Conservation (phyloP, 35 echinoderm and acorn worm species). For the Ophiothrix spiculata region DNA sequence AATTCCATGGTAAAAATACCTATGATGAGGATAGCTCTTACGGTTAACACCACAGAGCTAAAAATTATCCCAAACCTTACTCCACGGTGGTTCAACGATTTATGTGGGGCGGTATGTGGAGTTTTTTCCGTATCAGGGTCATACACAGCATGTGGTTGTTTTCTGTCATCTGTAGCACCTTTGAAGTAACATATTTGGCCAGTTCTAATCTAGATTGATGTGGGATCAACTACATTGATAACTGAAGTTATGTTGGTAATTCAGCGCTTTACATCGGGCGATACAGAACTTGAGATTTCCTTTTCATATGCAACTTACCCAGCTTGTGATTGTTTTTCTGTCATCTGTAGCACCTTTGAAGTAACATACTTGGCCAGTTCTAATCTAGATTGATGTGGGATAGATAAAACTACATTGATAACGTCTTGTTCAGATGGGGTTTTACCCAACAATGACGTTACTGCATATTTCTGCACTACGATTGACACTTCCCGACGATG, state of each 20-base stretch:
- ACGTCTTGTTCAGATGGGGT: constrained; percentile 78
- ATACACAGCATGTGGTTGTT: constrained; percentile 54
- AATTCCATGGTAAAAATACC: too few relatives aligned
- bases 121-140: not conserved
- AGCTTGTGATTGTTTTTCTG: constrained; percentile 39
- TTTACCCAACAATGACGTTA: constrained; percentile 58
- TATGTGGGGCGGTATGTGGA: too few relatives aligned
- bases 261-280: too few relatives aligned
- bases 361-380: constrained; percentile 77
- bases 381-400: constrained; percentile 37
- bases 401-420: constrained; percentile 59
- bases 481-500: constrained; percentile 74
- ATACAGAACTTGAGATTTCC: too few relatives aligned
- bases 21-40: too few relatives aligned
- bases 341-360: constrained; percentile 62
- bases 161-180: constrained; percentile 56
- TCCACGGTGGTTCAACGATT: too few relatives aligned
- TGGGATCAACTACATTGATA: constrained; percentile 48
- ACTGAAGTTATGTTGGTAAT: too few relatives aligned
- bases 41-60: too few relatives aligned
- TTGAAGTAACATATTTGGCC: constrained; percentile 67
- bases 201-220: constrained; percentile 53
- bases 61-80: too few relatives aligned
- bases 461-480: constrained; percentile 58
- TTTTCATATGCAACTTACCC: constrained; percentile 29